phyloP scores from a whole-genome alignment of 2,888 invertebrate species.

The Platycnemis pennipes region DNA sequence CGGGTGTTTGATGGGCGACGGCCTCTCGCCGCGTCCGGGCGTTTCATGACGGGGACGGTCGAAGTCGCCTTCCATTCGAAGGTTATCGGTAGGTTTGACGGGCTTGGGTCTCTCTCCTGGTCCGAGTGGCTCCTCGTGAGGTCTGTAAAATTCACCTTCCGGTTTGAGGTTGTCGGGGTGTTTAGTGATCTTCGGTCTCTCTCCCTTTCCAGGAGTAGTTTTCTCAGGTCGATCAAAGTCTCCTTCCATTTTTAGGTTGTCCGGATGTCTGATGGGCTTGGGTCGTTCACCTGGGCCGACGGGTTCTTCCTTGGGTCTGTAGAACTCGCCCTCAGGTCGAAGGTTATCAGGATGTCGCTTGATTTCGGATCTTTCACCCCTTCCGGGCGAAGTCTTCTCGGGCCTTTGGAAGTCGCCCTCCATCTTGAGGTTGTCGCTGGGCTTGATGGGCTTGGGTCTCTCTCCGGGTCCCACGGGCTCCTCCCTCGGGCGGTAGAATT shows the following conservation, averaged over 20 bases:
- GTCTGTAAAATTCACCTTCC: conserved; percentile 72
- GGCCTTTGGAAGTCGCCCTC: conserved; percentile 82
- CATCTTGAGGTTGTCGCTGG: conserved; percentile 81
- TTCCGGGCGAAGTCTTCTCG: conserved; percentile 78
- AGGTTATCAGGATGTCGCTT: conserved; percentile 74
- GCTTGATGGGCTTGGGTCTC: conserved; percentile 77
- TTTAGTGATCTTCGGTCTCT: conserved; percentile 69
- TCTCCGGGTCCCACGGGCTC: conserved; percentile 72
- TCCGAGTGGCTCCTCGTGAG: conserved; percentile 77
- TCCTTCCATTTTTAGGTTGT: conserved; percentile 75
- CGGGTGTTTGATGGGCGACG: conserved; percentile 78
- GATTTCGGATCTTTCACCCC: conserved; percentile 78
- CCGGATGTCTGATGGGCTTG: conserved; percentile 77
- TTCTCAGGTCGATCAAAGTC: conserved; percentile 68
- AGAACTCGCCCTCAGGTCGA: conserved; percentile 74
- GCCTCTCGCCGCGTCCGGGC: conserved; percentile 78
- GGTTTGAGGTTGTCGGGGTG: conserved; percentile 70
- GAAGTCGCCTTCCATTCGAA: conserved; percentile 79
- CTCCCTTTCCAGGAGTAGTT: conserved; percentile 76
- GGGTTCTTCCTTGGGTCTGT: conserved; percentile 78
- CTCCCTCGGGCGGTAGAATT: conserved; percentile 75
- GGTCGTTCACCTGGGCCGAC: conserved; percentile 46
- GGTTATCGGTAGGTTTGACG: conserved; percentile 71
- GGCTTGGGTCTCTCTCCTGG: conserved; percentile 75
- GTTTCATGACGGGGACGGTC: conserved; percentile 78